Evolutionary conservation across 1,140 invertebrate genomes (phyloP).

Genomic region (Magallana ariakensis): DNA sequence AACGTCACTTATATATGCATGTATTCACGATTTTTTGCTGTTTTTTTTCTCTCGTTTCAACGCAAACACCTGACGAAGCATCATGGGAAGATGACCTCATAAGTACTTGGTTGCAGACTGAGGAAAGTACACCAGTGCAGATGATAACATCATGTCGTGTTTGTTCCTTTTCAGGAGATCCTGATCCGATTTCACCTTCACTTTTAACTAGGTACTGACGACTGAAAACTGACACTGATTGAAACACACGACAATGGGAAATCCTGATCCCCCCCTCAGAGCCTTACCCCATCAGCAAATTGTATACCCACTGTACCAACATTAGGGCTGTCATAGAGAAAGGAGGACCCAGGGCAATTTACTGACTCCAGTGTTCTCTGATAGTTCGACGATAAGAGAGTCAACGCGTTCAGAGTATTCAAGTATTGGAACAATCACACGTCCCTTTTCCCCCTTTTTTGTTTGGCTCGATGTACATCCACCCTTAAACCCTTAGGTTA

Average conservation of each 20-base stretch:
- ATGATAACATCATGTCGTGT: no score
- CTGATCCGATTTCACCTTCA: not conserved
- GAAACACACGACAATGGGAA: not conserved
- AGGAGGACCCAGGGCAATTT: not conserved
- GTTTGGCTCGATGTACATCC: not conserved
- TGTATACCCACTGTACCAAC: not conserved
- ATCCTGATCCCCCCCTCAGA: no score
- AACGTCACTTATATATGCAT: no score
- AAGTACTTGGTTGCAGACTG: no score
- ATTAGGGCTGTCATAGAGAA: not conserved
- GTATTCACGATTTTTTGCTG: no score
- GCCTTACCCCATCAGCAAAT: not conserved
- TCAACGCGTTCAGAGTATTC: conserved; percentile 15
- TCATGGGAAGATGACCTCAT: no score
- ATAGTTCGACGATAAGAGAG: conserved; percentile 23
- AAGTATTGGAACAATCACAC: not conserved
- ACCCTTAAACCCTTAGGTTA: not conserved
- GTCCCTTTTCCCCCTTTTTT: conserved; percentile 15
- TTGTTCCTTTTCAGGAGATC: no score
- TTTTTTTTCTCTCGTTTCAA: no score
- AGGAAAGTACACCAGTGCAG: no score
- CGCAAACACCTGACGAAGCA: no score
- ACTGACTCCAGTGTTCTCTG: conserved; percentile 28
- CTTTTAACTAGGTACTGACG: not conserved
- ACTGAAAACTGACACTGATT: not conserved